phyloP scores from a whole-genome alignment of 2,113 vertebrate genomes.

The Hemiprocne comata region DNA sequence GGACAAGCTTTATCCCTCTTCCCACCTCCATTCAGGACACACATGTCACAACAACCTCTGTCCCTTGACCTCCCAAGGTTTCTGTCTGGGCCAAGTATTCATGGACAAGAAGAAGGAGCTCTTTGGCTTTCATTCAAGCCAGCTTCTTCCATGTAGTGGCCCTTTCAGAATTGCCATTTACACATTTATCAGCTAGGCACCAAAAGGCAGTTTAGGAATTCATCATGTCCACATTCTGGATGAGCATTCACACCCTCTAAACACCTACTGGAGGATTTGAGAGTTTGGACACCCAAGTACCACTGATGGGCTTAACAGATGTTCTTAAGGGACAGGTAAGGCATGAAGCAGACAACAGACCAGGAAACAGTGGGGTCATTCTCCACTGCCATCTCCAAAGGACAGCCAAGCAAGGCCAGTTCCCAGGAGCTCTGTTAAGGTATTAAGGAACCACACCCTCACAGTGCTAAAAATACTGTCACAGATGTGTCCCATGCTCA shows the following conservation, averaged over 20 bases:
- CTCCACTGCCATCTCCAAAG: background rate
- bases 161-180: background rate
- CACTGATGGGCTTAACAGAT: accelerated
- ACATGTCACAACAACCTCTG: background rate
- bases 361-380: background rate
- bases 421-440: background rate
- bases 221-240: background rate
- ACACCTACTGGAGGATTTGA: background rate
- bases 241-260: background rate
- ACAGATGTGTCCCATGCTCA: background rate
- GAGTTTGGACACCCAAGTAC: background rate
- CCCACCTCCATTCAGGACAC: background rate
- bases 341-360: background rate
- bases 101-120: background rate
- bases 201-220: background rate
- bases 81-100: background rate
- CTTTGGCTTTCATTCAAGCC: background rate
- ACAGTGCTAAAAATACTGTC: background rate
- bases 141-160: background rate
- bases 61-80: background rate
- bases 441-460: background rate
- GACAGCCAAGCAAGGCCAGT: background rate
- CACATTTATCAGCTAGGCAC: background rate
- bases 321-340: background rate
- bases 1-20: background rate